Conservation (phyloP, 2,888 invertebrate species). For the Drosophila testacea region DNA sequence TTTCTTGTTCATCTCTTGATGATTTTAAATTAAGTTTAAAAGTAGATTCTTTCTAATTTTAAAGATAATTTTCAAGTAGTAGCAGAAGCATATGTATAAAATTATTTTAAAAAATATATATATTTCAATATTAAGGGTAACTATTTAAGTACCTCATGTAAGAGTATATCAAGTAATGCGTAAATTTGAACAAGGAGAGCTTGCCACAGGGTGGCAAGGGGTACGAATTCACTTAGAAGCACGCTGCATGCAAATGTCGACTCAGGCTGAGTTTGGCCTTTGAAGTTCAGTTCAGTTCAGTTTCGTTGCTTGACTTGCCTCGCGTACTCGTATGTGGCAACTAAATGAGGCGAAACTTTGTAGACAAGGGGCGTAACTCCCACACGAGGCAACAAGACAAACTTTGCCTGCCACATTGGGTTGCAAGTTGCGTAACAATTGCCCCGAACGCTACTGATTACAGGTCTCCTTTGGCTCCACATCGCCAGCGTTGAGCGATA, state of each 20-base stretch:
- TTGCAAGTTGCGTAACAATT: slow-evolving; percentile 42
- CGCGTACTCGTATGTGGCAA: slow-evolving; percentile 45
- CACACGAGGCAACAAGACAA: slow-evolving; percentile 13
- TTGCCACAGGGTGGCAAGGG: background rate
- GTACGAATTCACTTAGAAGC: slow-evolving; percentile 49
- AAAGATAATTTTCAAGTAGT: no score
- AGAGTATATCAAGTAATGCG: slow-evolving; percentile 24
- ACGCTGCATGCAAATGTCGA: slow-evolving; percentile 58
- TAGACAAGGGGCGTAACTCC: background rate
- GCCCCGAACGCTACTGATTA: slow-evolving; percentile 56
- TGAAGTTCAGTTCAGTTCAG: slow-evolving; percentile 70
- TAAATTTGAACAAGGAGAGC: background rate
- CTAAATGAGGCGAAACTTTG: slow-evolving; percentile 60
- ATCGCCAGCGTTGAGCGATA: slow-evolving; percentile 94
- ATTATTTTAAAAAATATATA: no score
- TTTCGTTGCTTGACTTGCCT: slow-evolving; percentile 21
- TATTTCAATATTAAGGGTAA: no score
- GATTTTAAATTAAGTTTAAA: no score
- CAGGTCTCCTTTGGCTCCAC: slow-evolving; percentile 96
- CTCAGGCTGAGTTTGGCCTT: slow-evolving; percentile 51
- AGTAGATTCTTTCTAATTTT: no score
- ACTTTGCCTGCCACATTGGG: background rate
- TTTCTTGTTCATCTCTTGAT: no score
- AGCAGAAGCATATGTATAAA: no score
- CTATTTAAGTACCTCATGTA: background rate